Conservation (phyloP, 2,113 vertebrate genomes). For the Tachysurus fulvidraco region DNA sequence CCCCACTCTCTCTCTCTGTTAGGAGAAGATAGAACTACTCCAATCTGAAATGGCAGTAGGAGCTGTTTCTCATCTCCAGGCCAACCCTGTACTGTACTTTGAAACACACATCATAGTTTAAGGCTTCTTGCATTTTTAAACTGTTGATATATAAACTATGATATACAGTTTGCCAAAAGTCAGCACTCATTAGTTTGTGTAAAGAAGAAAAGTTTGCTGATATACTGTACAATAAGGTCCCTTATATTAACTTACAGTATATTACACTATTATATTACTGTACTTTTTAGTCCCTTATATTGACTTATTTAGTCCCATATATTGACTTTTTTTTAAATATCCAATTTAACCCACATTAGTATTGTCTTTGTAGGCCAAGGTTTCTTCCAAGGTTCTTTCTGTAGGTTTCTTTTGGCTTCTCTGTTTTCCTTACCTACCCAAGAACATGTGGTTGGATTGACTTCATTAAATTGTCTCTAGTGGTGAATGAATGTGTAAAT, state of each 20-base stretch:
- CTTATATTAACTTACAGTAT: neutral
- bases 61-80: neutral
- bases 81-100: neutral
- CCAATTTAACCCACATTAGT: neutral
- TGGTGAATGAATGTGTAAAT: neutral
- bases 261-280: no score
- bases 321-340: neutral
- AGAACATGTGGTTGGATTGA: neutral
- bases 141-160: neutral
- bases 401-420: neutral
- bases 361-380: neutral
- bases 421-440: neutral
- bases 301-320: neutral
- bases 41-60: constrained; percentile 1
- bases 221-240: neutral
- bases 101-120: neutral
- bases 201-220: neutral
- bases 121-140: neutral
- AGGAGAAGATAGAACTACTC: neutral
- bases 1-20: neutral
- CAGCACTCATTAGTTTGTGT: neutral
- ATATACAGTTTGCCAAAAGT: neutral
- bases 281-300: neutral
- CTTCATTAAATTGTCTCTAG: neutral
- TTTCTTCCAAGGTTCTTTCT: neutral